These are phyloP conservation scores for Brachionus plicatilis DNA, from an alignment of 1,140 invertebrate genomes.

Conservation along the genomic window DNA sequence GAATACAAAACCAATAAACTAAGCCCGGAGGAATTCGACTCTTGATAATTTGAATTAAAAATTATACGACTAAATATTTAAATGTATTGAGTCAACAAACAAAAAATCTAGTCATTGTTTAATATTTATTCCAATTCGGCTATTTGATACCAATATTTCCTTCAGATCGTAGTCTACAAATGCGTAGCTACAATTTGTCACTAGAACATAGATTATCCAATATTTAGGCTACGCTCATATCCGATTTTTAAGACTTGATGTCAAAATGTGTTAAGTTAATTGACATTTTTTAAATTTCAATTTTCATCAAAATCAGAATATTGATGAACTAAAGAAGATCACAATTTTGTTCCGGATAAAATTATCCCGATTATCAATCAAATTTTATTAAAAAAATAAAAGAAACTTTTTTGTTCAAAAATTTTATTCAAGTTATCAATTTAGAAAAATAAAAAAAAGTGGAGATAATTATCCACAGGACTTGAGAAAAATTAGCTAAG, in stretches of 20 bases:
- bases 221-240: not conserved
- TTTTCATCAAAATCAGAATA: not conserved
- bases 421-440: not conserved
- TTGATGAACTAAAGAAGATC: too few relatives aligned
- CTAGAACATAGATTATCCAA: not conserved
- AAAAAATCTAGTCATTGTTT: not conserved
- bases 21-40: not conserved
- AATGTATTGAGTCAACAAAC: not conserved
- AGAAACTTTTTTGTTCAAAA: not conserved
- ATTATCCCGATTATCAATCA: not conserved
- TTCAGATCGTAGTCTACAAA: not conserved
- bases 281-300: not conserved
- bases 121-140: not conserved
- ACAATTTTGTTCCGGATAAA: not conserved
- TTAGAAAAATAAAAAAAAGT: not conserved
- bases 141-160: not conserved
- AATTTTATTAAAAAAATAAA: not conserved
- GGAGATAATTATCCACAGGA: not conserved
- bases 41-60: constrained; percentile 2
- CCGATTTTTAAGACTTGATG: not conserved
- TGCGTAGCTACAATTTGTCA: not conserved
- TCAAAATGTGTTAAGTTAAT: not conserved
- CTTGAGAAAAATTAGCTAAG: not conserved
- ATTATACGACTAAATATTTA: not conserved
- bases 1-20: not conserved